phyloP scores from a whole-genome alignment of 2,888 invertebrate species.

The Troides aeacus region DNA sequence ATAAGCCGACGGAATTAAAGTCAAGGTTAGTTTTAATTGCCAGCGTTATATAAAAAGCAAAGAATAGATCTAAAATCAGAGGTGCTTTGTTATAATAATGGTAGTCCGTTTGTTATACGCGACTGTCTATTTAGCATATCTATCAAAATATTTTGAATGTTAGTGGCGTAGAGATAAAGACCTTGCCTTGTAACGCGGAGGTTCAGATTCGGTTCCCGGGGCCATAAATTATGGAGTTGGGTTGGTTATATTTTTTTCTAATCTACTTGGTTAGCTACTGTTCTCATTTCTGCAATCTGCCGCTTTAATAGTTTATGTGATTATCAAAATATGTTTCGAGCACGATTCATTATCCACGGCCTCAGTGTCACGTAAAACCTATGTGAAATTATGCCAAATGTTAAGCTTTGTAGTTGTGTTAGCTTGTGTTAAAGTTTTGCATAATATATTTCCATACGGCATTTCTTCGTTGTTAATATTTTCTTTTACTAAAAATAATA shows the following conservation, averaged over 20 bases:
- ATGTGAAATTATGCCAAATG: background rate
- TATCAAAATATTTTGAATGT: no score
- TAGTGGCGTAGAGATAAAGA: no score
- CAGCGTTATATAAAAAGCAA: background rate
- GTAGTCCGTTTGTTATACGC: no score
- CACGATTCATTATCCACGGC: background rate
- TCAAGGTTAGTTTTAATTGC: slow-evolving; percentile 36
- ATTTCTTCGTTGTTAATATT: background rate
- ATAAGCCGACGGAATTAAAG: slow-evolving; percentile 32
- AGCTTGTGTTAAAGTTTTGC: background rate
- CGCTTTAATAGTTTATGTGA: background rate
- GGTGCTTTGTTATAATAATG: background rate
- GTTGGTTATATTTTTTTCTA: no score
- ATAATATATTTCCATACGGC: background rate
- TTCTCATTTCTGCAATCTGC: background rate
- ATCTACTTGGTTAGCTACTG: no score
- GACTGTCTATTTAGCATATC: no score
- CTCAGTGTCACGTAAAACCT: background rate
- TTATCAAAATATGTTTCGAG: no score
- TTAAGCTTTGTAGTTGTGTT: no score
- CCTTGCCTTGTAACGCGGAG: no score
- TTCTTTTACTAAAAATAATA: no score
- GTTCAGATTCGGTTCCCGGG: no score
- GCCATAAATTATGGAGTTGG: no score
- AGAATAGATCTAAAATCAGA: background rate